Evolutionary conservation across 92 coral and sea anemone species (phyloP).

Genomic region (Muricea muricata): DNA sequence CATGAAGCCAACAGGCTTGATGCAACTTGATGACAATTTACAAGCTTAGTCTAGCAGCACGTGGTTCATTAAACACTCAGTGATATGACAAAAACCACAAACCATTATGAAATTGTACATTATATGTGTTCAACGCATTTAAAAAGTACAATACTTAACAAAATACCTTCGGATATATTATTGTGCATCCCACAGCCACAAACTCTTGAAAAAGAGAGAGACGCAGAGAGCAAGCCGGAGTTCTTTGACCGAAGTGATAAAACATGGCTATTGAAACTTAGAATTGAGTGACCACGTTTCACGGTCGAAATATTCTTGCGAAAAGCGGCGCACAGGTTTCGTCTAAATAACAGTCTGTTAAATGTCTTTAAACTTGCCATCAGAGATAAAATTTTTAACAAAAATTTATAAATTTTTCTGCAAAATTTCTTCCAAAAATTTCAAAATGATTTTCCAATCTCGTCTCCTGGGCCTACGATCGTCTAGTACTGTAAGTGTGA

Average conservation of each 20-base stretch:
- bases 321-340: neutral
- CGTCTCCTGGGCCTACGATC: too few species aligned
- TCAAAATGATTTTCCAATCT: neutral
- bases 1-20: too few species aligned
- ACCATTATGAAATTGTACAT: too few species aligned
- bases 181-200: slow-evolving; percentile 90
- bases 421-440: neutral
- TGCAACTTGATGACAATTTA: too few species aligned
- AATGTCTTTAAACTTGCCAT: slow-evolving; percentile 21
- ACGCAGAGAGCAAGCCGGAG: slow-evolving; percentile 30
- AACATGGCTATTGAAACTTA: neutral
- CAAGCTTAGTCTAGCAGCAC: too few species aligned
- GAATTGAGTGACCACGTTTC: neutral
- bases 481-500: too few species aligned
- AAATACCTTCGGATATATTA: slow-evolving; percentile 77
- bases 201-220: slow-evolving; percentile 77
- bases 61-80: too few species aligned
- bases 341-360: neutral
- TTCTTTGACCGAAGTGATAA: neutral
- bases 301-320: slow-evolving; percentile 8
- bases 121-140: too few species aligned
- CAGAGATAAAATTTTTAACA: neutral
- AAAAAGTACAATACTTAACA: neutral
- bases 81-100: too few species aligned
- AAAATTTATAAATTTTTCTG: neutral